These are phyloP conservation scores for Aphaenogaster ashmeadi DNA, from an alignment of 1,140 invertebrate genomes.

Conservation along the genomic window DNA sequence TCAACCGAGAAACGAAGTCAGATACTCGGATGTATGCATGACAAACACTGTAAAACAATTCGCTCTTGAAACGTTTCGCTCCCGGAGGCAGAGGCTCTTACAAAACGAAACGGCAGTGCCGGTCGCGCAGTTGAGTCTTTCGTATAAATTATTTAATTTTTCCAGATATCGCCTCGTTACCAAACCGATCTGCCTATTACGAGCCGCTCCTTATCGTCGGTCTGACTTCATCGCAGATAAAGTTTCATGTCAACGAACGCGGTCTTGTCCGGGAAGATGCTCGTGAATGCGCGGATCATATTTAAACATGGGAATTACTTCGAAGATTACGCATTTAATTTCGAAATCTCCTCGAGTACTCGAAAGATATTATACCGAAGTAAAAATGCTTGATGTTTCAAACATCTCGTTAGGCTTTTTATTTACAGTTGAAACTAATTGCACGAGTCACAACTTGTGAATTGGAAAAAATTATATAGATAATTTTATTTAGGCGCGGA, in stretches of 20 bases:
- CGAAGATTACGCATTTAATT: neutral
- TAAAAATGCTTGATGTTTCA: neutral
- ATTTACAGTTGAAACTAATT: neutral
- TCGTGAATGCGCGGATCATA: neutral
- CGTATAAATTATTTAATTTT: slow-evolving; percentile 61
- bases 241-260: slow-evolving; percentile 72
- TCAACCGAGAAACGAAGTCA: neutral
- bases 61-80: neutral
- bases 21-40: neutral
- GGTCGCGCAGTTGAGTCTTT: neutral
- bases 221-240: slow-evolving; percentile 69
- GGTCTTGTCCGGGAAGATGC: slow-evolving; percentile 23
- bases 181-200: slow-evolving; percentile 56
- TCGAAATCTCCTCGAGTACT: neutral
- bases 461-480: neutral
- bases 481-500: neutral
- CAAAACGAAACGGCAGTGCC: neutral
- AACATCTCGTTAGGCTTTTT: neutral
- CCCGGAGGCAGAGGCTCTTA: neutral
- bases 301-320: slow-evolving; percentile 11
- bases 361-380: neutral
- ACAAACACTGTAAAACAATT: slow-evolving; percentile 6
- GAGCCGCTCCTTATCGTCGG: slow-evolving; percentile 64
- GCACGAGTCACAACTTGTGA: neutral
- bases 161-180: slow-evolving; percentile 39